These are phyloP conservation scores for Amphiduros pacificus DNA, from an alignment of 2,888 invertebrate genomes.

Conservation along the genomic window DNA sequence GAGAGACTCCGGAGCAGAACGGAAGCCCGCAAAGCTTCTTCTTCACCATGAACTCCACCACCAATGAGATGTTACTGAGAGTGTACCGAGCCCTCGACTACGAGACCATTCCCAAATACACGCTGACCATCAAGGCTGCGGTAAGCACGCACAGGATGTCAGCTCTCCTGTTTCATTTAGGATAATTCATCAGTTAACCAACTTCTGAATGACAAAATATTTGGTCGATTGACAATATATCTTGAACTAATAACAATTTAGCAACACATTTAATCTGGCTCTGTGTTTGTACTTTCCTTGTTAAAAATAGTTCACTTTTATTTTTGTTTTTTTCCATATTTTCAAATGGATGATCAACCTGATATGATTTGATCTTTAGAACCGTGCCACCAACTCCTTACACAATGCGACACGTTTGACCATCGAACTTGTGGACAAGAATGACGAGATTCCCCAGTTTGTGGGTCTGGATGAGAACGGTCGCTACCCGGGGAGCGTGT, in stretches of 20 bases:
- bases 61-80: constrained; percentile 34
- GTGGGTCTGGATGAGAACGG: constrained; percentile 73
- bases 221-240: too few species aligned
- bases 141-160: too few species aligned
- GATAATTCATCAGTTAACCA: too few species aligned
- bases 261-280: too few species aligned
- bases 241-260: too few species aligned
- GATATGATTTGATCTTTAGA: too few species aligned
- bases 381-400: constrained; percentile 50
- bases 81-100: constrained; percentile 35
- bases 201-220: too few species aligned
- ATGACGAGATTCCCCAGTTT: constrained; percentile 97
- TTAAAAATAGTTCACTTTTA: too few species aligned
- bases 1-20: constrained; percentile 34
- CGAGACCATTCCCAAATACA: constrained; percentile 31
- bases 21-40: constrained; percentile 31
- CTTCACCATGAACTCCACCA: constrained; percentile 26
- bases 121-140: constrained; percentile 34
- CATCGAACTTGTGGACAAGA: constrained; percentile 92
- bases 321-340: too few species aligned
- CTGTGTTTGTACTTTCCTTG: too few species aligned
- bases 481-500: constrained; percentile 92
- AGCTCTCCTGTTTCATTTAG: too few species aligned
- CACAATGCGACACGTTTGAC: constrained; percentile 71
- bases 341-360: too few species aligned